Evolutionary conservation across 2,888 invertebrate species (phyloP).

Genomic region (Habrosyne pyritoides): DNA sequence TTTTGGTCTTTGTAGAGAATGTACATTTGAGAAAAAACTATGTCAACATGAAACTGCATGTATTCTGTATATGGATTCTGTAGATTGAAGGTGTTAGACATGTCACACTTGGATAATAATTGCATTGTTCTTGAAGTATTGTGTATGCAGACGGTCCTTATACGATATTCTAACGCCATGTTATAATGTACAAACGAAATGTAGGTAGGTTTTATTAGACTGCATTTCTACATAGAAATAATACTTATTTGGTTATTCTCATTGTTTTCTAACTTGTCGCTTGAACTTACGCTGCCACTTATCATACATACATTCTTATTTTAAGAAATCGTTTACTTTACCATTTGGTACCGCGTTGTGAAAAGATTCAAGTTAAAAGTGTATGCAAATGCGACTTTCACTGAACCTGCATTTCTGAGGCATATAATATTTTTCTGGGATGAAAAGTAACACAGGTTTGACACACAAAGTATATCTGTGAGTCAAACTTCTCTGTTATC

Average conservation of each 20-base stretch:
- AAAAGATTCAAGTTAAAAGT: too few species aligned
- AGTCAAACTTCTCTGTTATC: too few species aligned
- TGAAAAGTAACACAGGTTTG: too few species aligned
- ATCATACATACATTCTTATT: neutral
- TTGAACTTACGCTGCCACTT: neutral
- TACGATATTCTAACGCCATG: slow-evolving; percentile 13
- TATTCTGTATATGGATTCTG: slow-evolving; percentile 30
- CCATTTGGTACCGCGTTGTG: too few species aligned
- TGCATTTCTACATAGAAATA: neutral
- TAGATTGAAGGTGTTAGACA: slow-evolving; percentile 43
- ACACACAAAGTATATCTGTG: too few species aligned
- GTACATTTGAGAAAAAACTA: slow-evolving; percentile 26
- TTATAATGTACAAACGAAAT: neutral
- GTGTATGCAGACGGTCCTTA: slow-evolving; percentile 36
- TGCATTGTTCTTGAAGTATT: slow-evolving; percentile 64
- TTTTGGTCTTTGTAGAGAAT: slow-evolving; percentile 23
- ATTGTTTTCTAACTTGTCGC: too few species aligned
- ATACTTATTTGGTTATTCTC: neutral
- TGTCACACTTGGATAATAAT: slow-evolving; percentile 44
- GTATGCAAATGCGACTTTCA: too few species aligned
- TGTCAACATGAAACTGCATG: slow-evolving; percentile 35
- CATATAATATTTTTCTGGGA: too few species aligned
- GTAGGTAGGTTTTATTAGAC: neutral
- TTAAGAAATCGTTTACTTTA: too few species aligned
- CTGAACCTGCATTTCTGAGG: too few species aligned